Conservation (phyloP, 2,113 vertebrate genomes). For the Zosterops pallidus region DNA sequence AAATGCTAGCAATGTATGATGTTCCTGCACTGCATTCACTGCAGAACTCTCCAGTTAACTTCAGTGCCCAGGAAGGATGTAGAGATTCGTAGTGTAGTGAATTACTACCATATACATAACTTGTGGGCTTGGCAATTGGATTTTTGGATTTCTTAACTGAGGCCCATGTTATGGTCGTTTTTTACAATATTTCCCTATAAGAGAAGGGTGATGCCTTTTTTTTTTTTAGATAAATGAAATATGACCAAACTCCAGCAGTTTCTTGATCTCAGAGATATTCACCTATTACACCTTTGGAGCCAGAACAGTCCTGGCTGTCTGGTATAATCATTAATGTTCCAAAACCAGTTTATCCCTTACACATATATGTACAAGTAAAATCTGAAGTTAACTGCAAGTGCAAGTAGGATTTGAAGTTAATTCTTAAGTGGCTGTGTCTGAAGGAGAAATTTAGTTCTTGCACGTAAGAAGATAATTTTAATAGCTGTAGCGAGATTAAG, state of each 20-base stretch:
- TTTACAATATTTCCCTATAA: neutral
- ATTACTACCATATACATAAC: neutral
- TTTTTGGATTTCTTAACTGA: neutral
- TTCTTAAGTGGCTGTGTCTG: neutral
- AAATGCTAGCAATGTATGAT: neutral
- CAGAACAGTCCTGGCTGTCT: neutral
- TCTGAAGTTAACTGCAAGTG: neutral
- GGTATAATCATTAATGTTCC: neutral
- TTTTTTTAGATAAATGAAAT: neutral
- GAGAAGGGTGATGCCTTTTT: neutral
- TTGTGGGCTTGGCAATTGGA: neutral
- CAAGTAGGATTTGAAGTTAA: neutral
- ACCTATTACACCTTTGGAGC: neutral
- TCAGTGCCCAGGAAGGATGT: neutral
- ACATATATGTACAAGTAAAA: neutral
- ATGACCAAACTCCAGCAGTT: neutral
- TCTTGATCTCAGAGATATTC: neutral
- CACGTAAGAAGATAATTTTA: neutral
- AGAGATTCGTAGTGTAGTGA: accelerated
- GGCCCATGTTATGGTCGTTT: neutral
- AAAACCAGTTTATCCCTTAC: neutral
- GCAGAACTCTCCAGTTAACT: neutral
- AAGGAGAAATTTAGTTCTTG: neutral
- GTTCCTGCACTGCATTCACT: neutral
- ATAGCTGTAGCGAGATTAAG: neutral